Evolutionary conservation across 92 coral and sea anemone genomes (phyloP), one percentile per base, ranked within the genome.

Genomic region (Paragorgia papillata): DNA sequence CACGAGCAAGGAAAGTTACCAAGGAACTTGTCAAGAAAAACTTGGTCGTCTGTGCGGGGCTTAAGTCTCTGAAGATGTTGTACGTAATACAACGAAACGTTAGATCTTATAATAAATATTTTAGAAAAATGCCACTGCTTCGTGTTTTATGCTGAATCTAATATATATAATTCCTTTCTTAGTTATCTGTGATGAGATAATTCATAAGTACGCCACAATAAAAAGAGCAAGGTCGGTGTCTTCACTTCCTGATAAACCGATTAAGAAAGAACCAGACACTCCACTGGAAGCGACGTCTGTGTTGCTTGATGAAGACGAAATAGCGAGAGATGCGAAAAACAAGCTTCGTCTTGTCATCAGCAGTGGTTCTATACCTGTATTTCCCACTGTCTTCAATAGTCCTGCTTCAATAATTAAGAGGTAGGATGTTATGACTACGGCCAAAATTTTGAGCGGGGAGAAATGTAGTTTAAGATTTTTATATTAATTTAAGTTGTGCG

Each of bases 171-270:
- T n/a, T n/a, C n/a, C n/a, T n/a, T n/a, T n/a, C n/a, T 39, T 53
- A 89, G 90, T 66, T 37, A 86, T 89, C 35, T 88, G 88, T 41
- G 96, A 90, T 26, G 84, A 71, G 25, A 80, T 91, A 1, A 75
- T 95, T 64, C 73, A 76, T 19, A 91, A 88, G 66, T 91, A 95
- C 64, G 65, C 53, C 29, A 71, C 57, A 25, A 76, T 86, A 39
- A 87, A 54, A 19, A 56, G 80, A 58, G 54, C 40, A 26, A 25
- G 74, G 4, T 33, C 24, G 22, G 41, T 32, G 43, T 79, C 37
- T 30, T 28, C 85, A 4, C 21, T 25, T 28, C 29, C 64, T 27
- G 34, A 79, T 7, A 46, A 7, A 46, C 75, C 75, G 3, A 34
- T 9, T 13, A 68, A 48, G 20, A 21, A n/a, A 15, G 25, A 18